Conservation (phyloP, 2,888 invertebrate species). For the Oxystoma pomonae region DNA sequence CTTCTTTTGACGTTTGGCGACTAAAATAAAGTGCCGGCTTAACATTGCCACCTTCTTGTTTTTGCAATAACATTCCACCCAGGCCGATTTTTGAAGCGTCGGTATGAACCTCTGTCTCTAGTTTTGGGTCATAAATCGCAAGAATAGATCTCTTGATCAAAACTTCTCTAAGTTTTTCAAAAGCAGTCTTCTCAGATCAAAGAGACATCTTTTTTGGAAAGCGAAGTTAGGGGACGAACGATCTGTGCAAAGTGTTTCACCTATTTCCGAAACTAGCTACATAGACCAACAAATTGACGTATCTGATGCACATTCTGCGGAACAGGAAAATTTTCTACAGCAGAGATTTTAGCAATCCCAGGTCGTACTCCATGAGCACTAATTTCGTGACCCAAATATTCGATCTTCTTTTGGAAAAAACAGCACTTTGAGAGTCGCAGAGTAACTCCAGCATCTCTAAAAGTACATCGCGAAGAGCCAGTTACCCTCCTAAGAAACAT, state of each 20-base stretch:
- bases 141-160: too few relatives aligned
- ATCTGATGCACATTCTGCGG: conserved; percentile 10
- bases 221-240: too few relatives aligned
- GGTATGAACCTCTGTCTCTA: too few relatives aligned
- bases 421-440: conserved; percentile 10
- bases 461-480: neutral
- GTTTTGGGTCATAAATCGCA: too few relatives aligned
- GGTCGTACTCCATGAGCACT: conserved; percentile 5
- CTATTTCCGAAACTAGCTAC: conserved; percentile 6
- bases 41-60: too few relatives aligned
- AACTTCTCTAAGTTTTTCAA: too few relatives aligned
- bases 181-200: too few relatives aligned
- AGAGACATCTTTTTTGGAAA: too few relatives aligned
- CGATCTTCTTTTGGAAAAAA: neutral
- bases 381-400: conserved; percentile 4
- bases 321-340: conserved; percentile 4
- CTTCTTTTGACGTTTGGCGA: too few relatives aligned
- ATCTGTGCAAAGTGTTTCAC: conserved; percentile 6
- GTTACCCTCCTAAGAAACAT: too few relatives aligned
- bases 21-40: neutral
- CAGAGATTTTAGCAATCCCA: conserved; percentile 2
- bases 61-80: too few relatives aligned
- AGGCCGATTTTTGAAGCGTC: too few relatives aligned
- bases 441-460: conserved; percentile 22
- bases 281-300: conserved; percentile 6